These are phyloP conservation scores for Poeciliopsis prolifica DNA, from an alignment of 2,113 vertebrate genomes.

Conservation along the genomic window DNA sequence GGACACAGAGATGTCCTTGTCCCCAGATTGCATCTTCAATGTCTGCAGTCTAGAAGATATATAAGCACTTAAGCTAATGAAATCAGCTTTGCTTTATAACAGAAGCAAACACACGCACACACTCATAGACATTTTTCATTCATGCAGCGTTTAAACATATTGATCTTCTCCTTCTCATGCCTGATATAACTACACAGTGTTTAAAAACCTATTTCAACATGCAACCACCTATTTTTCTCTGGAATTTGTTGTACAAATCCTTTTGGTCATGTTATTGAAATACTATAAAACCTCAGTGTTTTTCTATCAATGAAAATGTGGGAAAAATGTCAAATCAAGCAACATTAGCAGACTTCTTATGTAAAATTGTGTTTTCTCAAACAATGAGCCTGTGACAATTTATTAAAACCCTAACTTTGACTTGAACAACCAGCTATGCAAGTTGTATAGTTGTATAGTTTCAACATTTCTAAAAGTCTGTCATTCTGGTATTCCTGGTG, in stretches of 20 bases:
- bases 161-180: background rate
- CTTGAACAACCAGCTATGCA: too few relatives aligned
- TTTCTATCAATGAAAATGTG: background rate
- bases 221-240: background rate
- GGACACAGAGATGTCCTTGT: slow-evolving; percentile 53
- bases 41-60: slow-evolving; percentile 55
- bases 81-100: slow-evolving; percentile 26
- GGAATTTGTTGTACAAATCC: background rate
- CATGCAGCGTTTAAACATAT: background rate
- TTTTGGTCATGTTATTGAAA: too few relatives aligned
- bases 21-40: slow-evolving; percentile 29
- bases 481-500: too few relatives aligned
- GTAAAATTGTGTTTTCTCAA: too few relatives aligned
- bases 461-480: too few relatives aligned
- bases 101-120: background rate
- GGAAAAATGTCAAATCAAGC: background rate
- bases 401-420: too few relatives aligned
- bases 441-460: too few relatives aligned
- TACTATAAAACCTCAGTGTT: background rate
- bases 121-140: background rate
- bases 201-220: background rate
- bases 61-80: slow-evolving; percentile 75
- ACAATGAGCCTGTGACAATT: too few relatives aligned
- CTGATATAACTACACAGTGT: background rate
- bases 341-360: too few relatives aligned